These are phyloP conservation scores for Aleiodes sp. DNA, from an alignment of 1,140 invertebrate species.

Conservation along the genomic window DNA sequence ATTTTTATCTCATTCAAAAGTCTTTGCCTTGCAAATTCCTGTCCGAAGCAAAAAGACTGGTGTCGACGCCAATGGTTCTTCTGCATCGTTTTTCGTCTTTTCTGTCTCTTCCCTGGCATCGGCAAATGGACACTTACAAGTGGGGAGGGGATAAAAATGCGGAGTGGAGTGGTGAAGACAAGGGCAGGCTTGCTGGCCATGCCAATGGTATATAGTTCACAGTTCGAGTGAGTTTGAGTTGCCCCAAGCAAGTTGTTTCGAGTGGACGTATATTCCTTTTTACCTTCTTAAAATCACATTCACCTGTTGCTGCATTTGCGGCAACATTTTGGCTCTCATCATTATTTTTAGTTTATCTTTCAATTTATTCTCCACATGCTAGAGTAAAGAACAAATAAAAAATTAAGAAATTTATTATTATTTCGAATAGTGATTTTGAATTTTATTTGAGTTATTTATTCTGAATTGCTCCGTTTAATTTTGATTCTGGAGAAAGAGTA, in stretches of 20 bases:
- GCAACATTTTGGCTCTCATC: neutral
- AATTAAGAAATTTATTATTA: too few relatives aligned
- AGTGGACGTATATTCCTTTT: conserved; percentile 1
- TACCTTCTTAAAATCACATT: conserved; percentile 16
- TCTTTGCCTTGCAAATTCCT: neutral
- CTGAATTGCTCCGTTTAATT: too few relatives aligned
- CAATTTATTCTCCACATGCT: too few relatives aligned
- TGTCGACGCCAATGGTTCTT: conserved; percentile 29
- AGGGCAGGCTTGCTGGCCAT: neutral
- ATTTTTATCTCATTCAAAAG: too few relatives aligned
- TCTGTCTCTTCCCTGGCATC: conserved; percentile 7
- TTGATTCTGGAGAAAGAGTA: too few relatives aligned
- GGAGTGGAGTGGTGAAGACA: neutral
- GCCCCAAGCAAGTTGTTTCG: neutral
- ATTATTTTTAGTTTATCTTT: neutral
- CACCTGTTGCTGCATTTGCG: conserved; percentile 30
- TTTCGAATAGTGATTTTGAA: too few relatives aligned
- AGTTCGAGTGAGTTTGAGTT: conserved; percentile 14
- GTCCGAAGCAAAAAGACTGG: neutral
- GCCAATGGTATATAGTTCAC: neutral
- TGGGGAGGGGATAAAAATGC: neutral
- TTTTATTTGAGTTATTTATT: too few relatives aligned
- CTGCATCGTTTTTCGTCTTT: conserved; percentile 23
- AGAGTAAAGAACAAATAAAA: too few relatives aligned
- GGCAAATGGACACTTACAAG: neutral